phyloP scores from a whole-genome alignment of 2,797 vertebrate species.

The Chrysocyon brachyurus region DNA sequence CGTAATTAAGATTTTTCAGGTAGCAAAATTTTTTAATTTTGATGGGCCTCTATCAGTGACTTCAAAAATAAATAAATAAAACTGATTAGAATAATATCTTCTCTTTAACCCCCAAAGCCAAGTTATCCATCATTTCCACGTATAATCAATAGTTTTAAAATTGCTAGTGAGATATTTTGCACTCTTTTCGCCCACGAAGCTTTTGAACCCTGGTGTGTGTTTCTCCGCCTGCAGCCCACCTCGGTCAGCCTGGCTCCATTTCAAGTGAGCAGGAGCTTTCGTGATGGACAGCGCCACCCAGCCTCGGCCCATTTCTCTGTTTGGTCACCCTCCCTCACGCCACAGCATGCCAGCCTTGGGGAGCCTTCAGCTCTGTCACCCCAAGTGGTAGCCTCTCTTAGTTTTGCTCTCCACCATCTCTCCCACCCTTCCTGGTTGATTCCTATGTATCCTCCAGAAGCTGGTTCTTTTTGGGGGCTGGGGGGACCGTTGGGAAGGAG shows the following conservation, averaged over 20 bases:
- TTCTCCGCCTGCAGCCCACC: neutral
- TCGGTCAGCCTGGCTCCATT: neutral
- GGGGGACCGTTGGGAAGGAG: neutral
- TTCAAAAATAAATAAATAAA: neutral
- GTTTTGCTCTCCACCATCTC: neutral
- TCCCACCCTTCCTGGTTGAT: neutral
- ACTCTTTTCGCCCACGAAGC: neutral
- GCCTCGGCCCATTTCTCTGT: neutral
- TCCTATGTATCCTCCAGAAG: neutral
- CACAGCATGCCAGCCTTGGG: neutral
- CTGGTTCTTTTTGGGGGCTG: neutral
- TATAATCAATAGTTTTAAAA: neutral
- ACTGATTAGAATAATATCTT: neutral
- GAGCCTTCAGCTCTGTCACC: neutral
- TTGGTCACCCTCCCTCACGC: neutral
- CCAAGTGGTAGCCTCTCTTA: neutral
- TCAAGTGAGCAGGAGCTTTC: neutral
- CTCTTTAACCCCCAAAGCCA: neutral
- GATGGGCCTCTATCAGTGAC: neutral
- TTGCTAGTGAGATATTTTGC: neutral
- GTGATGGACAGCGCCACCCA: neutral
- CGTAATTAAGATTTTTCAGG: neutral
- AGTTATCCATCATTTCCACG: conserved; percentile 43
- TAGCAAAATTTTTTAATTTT: neutral
- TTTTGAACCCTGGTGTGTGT: neutral